phyloP scores from a whole-genome alignment of 1,140 invertebrate species.

The Lordiphosa stackelbergi region DNA sequence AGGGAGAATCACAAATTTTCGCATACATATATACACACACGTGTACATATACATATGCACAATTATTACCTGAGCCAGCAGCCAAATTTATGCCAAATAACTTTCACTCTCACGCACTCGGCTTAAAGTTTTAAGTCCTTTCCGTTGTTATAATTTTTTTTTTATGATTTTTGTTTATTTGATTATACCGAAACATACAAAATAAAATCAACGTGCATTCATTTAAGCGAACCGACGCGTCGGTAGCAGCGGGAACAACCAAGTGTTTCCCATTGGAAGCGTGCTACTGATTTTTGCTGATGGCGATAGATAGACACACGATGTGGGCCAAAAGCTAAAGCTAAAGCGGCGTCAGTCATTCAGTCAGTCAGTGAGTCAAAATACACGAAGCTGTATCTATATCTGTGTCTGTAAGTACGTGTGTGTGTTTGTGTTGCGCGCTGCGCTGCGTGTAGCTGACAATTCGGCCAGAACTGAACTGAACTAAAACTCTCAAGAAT shows the following conservation, averaged over 20 bases:
- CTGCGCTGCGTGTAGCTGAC: slow-evolving; percentile 57
- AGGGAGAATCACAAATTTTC: slow-evolving; percentile 12
- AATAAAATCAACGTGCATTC: slow-evolving; percentile 48
- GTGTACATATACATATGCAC: neutral
- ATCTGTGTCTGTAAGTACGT: slow-evolving; percentile 12
- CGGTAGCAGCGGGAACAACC: slow-evolving; percentile 18
- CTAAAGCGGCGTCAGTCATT: slow-evolving; percentile 27
- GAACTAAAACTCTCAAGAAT: slow-evolving; percentile 74
- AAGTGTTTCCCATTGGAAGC: slow-evolving; percentile 51
- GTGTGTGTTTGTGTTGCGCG: slow-evolving; percentile 23
- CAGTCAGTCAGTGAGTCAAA: slow-evolving; percentile 12
- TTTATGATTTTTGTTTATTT: slow-evolving; percentile 10
- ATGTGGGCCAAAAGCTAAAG: slow-evolving; percentile 33
- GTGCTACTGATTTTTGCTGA: slow-evolving; percentile 28
- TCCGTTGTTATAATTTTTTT: neutral
- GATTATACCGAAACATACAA: slow-evolving; percentile 46
- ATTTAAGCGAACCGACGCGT: slow-evolving; percentile 13
- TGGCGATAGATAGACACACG: slow-evolving; percentile 56
- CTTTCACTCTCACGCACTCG: too few species aligned
- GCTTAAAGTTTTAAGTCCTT: too few species aligned
- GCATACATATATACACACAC: slow-evolving; percentile 7
- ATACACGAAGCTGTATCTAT: slow-evolving; percentile 41
- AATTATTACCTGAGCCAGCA: too few species aligned
- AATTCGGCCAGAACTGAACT: slow-evolving; percentile 71
- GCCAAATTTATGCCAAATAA: too few species aligned